These are phyloP conservation scores for Cossypha polioptera DNA, from an alignment of 2,797 vertebrate genomes.

Conservation along the genomic window DNA sequence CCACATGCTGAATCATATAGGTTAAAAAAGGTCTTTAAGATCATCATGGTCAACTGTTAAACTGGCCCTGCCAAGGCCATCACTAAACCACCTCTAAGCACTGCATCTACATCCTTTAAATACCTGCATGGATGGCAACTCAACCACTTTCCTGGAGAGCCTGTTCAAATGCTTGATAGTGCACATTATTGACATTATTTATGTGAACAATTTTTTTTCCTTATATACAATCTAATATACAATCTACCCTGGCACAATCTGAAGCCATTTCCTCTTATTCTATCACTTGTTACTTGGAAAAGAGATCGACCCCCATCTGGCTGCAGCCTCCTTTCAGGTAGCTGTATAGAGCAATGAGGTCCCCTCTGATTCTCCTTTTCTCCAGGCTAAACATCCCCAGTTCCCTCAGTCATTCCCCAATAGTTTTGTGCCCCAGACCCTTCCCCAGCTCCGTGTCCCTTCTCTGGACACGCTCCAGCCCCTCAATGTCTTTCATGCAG, in stretches of 20 bases:
- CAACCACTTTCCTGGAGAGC: background rate
- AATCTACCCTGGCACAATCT: background rate
- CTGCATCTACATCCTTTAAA: background rate
- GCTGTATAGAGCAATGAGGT: too few relatives aligned
- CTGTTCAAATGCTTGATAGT: background rate
- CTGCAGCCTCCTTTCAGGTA: background rate
- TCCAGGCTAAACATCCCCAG: rapidly evolving
- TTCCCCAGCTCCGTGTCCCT: rapidly evolving
- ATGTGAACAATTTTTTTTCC: background rate
- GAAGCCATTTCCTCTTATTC: background rate
- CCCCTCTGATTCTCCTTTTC: rapidly evolving
- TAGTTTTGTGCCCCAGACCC: rapidly evolving
- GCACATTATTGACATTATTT: background rate
- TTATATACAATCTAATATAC: too few relatives aligned
- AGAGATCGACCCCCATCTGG: rapidly evolving
- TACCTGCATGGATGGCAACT: background rate
- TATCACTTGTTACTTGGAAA: background rate
- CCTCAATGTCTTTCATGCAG: rapidly evolving
- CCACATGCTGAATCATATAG: rapidly evolving
- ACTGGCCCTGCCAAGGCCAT: background rate
- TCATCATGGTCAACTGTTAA: background rate
- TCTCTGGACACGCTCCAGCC: background rate
- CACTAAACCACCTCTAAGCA: background rate
- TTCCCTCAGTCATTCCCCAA: rapidly evolving
- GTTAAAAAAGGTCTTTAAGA: background rate